Evolutionary conservation across 2,797 vertebrate species (phyloP), one percentile per base, ranked within the genome.

Genomic region (Myiothlypis coronata): DNA sequence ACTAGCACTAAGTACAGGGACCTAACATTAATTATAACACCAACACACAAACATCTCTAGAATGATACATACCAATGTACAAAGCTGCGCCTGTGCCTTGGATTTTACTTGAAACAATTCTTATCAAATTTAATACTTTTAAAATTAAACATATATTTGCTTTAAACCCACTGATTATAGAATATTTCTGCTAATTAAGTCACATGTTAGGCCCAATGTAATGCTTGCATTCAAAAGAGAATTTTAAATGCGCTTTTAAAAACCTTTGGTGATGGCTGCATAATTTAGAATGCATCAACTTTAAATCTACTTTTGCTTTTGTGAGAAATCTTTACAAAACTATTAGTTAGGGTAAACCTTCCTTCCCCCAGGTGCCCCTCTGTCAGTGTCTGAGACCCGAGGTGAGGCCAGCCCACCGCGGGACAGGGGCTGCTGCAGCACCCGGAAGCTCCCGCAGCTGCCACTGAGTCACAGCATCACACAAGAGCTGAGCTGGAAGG

Each of bases 21-120:
- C 47, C 96, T 97, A 96, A 96, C 83, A 89, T 94, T 44, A 94
- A 91, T 95, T 85, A 53, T 90, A 97, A 98, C 96, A 97, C 95
- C 97, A 97, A 97, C 94, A 97, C 96, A 97, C 79, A 96, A 96
- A 97, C 96, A 95, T 90, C 95, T 97, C 94, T 96, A 96, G 94
- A 97, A 97, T 94, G 97, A 96, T 90, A 97, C 94, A 93, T 85
- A 97, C 78, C 80, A 87, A 96, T 95, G 96, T 97, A 97, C 96
- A 98, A 97, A 97, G 95, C 95, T 97, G 95, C 96, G 96, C 69
- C 94, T 83, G 89, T 96, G 97, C 88, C 96, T 97, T 96, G 96
- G 93, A 94, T 94, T 97, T 97, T 91, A 96, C 91, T 94, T 57
- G 74, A 93, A 94, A 87, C 68, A 96, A 97, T 89, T 76, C 93